Percentiles rank a stretch among this genome's conserved stretches.
These are phyloP conservation scores for Catharus fuscescens DNA, from an alignment of 2,113 vertebrate species.

Conservation along the genomic window DNA sequence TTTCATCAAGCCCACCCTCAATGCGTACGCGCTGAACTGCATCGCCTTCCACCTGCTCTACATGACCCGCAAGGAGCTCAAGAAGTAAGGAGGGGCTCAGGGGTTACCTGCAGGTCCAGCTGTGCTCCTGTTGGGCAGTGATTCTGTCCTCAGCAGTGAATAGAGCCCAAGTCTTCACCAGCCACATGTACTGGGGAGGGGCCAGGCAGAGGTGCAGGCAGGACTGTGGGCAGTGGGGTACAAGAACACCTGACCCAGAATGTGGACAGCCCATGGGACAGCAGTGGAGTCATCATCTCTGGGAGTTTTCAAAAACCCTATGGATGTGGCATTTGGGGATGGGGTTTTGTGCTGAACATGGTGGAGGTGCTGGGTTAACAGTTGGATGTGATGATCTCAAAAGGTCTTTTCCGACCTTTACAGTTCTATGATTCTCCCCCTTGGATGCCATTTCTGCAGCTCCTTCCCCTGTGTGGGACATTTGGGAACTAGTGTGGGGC, in stretches of 20 bases:
- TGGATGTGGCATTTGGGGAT: not conserved
- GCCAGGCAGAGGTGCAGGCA: not conserved
- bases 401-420: not conserved
- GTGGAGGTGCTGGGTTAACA: not conserved
- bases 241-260: not conserved
- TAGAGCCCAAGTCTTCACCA: not conserved
- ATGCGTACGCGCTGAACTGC: conserved; percentile 89
- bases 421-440: not conserved
- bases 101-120: not conserved
- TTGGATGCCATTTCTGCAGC: not conserved
- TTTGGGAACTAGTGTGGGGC: not conserved
- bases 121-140: not conserved
- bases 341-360: not conserved
- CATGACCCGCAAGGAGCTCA: conserved; percentile 77
- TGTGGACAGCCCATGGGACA: not conserved
- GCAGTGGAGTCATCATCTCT: not conserved
- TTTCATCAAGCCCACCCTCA: conserved; percentile 85
- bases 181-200: not conserved
- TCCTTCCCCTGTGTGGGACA: not conserved
- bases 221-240: not conserved
- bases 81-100: conserved; percentile 73
- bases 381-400: not conserved
- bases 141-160: not conserved
- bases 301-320: not conserved
- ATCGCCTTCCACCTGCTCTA: conserved; percentile 87